These are phyloP conservation scores for Patagioenas fasciata DNA, from an alignment of 2,113 vertebrate genomes.

Conservation along the genomic window DNA sequence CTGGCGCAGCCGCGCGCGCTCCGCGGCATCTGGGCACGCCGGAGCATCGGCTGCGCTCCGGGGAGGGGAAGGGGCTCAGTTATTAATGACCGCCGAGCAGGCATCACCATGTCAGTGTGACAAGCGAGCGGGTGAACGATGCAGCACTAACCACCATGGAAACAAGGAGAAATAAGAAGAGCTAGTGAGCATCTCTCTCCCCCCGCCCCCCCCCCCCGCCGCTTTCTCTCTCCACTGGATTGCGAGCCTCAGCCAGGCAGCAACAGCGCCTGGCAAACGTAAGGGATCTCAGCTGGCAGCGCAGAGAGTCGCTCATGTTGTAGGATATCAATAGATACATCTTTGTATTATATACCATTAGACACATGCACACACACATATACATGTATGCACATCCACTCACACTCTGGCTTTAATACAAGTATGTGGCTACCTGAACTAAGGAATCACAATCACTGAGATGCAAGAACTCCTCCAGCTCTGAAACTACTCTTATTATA, in stretches of 20 bases:
- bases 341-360: neutral
- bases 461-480: constrained; percentile 48
- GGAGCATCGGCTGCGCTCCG: constrained; percentile 79
- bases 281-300: constrained; percentile 68
- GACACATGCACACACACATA: neutral
- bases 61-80: constrained; percentile 81
- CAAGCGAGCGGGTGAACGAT: constrained; percentile 78
- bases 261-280: constrained; percentile 63
- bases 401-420: constrained; percentile 47
- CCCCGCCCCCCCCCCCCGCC: neutral
- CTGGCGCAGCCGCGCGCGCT: constrained; percentile 72
- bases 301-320: constrained; percentile 33
- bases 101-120: constrained; percentile 87
- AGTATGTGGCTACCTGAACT: constrained; percentile 65
- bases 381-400: neutral
- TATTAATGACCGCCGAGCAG: constrained; percentile 86
- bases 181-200: constrained; percentile 58
- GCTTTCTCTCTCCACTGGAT: constrained; percentile 58
- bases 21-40: constrained; percentile 64
- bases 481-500: constrained; percentile 50
- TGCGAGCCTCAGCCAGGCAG: constrained; percentile 63
- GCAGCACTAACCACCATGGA: constrained; percentile 84
- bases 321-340: constrained; percentile 58
- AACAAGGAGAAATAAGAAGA: constrained; percentile 71
- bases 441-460: constrained; percentile 58